These are phyloP conservation scores for Buphagus erythrorhynchus DNA, from an alignment of 2,797 vertebrate genomes.

Conservation along the genomic window DNA sequence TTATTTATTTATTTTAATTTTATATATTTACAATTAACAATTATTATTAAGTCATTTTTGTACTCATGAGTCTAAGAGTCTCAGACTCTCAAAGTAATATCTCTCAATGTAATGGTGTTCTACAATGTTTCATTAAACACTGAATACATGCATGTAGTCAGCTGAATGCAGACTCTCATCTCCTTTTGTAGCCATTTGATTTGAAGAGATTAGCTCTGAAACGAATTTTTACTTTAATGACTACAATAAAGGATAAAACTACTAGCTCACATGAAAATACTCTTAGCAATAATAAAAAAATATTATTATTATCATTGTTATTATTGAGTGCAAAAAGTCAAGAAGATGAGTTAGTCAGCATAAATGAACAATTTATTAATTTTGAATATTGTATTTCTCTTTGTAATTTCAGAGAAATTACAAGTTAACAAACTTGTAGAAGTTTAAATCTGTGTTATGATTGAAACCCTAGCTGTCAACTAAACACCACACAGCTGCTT, in stretches of 20 bases:
- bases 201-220: neutral
- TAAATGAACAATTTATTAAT: neutral
- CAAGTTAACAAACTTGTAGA: neutral
- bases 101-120: neutral
- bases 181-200: neutral
- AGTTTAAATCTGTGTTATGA: neutral
- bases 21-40: neutral
- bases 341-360: neutral
- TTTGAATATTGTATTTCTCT: neutral
- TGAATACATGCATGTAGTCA: neutral
- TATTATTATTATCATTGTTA: too few species aligned
- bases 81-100: neutral
- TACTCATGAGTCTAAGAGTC: neutral
- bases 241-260: neutral
- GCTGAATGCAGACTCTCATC: fast-evolving
- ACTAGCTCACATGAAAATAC: neutral
- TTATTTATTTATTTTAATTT: neutral
- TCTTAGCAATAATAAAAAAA: neutral
- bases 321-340: neutral
- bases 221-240: neutral
- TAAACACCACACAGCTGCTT: neutral
- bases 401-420: neutral
- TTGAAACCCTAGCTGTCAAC: neutral
- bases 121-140: neutral
- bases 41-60: neutral